phyloP scores from a whole-genome alignment of 2,797 vertebrate species.

The Eupleurogrammus muticus region DNA sequence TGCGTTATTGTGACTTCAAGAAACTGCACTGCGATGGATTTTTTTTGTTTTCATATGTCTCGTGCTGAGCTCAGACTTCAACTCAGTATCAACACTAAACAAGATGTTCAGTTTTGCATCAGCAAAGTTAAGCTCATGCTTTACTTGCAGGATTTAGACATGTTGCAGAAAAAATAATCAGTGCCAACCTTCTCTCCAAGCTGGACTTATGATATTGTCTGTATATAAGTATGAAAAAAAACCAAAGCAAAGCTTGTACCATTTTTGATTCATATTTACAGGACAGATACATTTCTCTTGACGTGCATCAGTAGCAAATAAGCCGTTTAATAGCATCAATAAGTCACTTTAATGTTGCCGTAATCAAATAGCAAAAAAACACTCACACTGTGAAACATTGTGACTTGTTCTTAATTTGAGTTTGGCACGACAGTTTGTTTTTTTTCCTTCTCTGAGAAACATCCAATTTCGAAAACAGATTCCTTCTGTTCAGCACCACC shows the following conservation, averaged over 20 bases:
- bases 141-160: not conserved
- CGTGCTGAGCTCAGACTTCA: not conserved
- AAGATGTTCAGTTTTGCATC: too few species aligned
- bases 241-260: too few species aligned
- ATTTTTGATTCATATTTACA: not conserved
- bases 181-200: too few species aligned
- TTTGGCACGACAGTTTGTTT: not conserved
- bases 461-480: not conserved
- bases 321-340: not conserved
- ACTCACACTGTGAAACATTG: conserved; percentile 2
- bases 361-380: not conserved
- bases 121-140: not conserved
- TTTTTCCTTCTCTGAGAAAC: conserved; percentile 8
- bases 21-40: not conserved
- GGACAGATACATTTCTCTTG: not conserved
- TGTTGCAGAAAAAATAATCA: too few species aligned
- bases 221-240: too few species aligned
- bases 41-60: not conserved
- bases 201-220: too few species aligned
- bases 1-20: not conserved
- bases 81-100: not conserved
- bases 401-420: not conserved
- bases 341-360: not conserved
- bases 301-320: conserved; percentile 1
- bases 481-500: conserved; percentile 27